Percentiles rank a stretch among this genome's conserved stretches.
Conservation (phyloP, 2,888 invertebrate species). For the Scrobipalpa atriplicella region DNA sequence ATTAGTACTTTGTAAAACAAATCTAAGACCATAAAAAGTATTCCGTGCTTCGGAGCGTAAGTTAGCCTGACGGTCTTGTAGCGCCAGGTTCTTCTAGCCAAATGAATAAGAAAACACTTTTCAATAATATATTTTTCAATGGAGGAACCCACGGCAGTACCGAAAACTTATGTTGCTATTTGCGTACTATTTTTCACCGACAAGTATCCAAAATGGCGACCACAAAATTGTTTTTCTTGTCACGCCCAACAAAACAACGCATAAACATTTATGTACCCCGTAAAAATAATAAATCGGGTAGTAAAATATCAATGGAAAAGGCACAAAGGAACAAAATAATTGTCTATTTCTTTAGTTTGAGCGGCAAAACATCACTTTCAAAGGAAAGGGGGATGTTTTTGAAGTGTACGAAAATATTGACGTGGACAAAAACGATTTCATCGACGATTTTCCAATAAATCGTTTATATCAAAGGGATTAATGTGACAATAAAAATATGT, state of each 20-base stretch:
- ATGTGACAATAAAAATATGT: too few relatives aligned
- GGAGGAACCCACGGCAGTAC: too few relatives aligned
- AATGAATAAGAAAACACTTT: too few relatives aligned
- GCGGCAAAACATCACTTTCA: constrained; percentile 10
- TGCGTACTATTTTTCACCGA: neutral
- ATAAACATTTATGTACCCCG: constrained; percentile 24
- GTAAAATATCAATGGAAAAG: constrained; percentile 23
- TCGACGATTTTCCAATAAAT: too few relatives aligned
- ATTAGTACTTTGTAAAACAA: too few relatives aligned
- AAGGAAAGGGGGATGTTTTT: neutral
- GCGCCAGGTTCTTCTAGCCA: too few relatives aligned
- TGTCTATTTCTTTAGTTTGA: constrained; percentile 19
- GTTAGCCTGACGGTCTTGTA: too few relatives aligned
- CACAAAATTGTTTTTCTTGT: constrained; percentile 18
- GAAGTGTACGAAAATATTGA: neutral
- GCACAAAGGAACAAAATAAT: constrained; percentile 22
- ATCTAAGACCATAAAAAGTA: too few relatives aligned
- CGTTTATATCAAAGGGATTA: too few relatives aligned
- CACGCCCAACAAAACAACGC: constrained; percentile 20
- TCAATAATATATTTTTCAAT: too few relatives aligned
- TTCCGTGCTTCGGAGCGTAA: too few relatives aligned
- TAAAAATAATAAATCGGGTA: constrained; percentile 26
- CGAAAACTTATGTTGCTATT: neutral
- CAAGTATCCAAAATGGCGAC: constrained; percentile 3
- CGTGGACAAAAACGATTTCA: neutral